These are phyloP conservation scores for Chauna torquata DNA, from an alignment of 2,113 vertebrate genomes.

Conservation along the genomic window DNA sequence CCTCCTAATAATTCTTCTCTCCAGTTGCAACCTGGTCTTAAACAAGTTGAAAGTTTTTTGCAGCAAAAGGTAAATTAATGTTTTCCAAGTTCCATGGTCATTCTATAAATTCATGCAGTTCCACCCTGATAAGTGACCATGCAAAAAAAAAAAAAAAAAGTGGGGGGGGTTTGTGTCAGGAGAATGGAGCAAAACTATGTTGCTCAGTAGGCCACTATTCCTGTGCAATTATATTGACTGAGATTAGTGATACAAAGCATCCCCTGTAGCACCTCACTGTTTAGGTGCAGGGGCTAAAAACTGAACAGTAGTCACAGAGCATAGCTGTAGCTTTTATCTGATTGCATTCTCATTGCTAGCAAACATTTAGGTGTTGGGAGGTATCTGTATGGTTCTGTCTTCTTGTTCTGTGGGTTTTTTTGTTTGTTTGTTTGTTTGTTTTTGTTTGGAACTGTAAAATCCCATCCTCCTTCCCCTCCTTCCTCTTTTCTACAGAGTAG, in stretches of 20 bases:
- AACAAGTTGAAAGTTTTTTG: not conserved
- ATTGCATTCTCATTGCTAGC: not conserved
- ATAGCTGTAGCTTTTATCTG: not conserved
- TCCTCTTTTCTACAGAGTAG: not conserved
- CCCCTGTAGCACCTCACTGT: not conserved
- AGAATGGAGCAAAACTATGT: not conserved
- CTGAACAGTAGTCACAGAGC: not conserved
- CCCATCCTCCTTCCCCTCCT: not conserved
- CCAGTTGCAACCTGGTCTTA: not conserved
- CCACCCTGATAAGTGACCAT: not conserved
- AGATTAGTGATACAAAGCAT: not conserved
- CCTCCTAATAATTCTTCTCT: not conserved
- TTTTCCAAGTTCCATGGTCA: not conserved
- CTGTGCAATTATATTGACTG: rapidly evolving
- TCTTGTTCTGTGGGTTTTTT: not conserved
- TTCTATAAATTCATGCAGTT: not conserved
- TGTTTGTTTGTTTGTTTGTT: not conserved
- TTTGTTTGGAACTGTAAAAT: not conserved
- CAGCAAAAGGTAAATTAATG: not conserved
- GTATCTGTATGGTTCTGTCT: not conserved
- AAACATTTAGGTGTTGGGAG: not conserved
- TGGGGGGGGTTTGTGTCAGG: rapidly evolving
- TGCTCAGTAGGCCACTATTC: not conserved
- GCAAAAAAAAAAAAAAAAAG: not conserved
- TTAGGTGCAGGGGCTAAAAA: not conserved